Conservation (phyloP, 2,113 vertebrate genomes). For the Plestiodon gilberti region DNA sequence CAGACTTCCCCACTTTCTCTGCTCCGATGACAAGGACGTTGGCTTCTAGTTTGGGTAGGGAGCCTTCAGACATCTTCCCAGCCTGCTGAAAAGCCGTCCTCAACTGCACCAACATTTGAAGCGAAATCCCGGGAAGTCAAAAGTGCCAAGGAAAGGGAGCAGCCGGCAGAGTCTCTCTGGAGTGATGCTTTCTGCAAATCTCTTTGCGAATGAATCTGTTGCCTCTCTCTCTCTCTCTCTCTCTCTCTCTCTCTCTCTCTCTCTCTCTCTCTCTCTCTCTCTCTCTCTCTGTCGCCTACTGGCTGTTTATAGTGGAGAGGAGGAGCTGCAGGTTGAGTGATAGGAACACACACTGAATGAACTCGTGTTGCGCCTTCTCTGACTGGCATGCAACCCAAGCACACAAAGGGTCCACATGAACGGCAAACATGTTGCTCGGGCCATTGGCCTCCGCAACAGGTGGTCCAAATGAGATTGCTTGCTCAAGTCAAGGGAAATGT, state of each 20-base stretch:
- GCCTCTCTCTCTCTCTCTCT: background rate
- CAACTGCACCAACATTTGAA: conserved; percentile 69
- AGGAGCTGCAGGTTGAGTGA: background rate
- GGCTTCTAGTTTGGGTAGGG: conserved; percentile 72
- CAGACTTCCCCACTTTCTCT: conserved; percentile 80
- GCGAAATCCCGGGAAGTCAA: background rate
- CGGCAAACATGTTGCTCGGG: background rate
- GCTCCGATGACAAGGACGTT: conserved; percentile 79
- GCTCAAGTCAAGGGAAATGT: background rate
- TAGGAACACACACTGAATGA: background rate
- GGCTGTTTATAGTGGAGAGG: background rate
- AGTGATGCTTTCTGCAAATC: background rate
- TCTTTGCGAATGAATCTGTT: background rate
- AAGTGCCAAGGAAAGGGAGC: too few species aligned
- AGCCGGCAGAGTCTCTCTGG: too few species aligned
- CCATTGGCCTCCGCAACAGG: too few species aligned
- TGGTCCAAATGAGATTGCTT: background rate
- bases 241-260: background rate
- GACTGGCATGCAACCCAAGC: background rate
- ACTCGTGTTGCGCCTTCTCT: background rate
- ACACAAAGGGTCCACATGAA: too few species aligned
- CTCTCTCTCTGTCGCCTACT: background rate
- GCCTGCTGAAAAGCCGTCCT: conserved; percentile 41
- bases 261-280: background rate
- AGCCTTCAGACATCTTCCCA: conserved; percentile 60